Evolutionary conservation across 2,113 vertebrate species (phyloP).

Genomic region (Empidonax traillii): DNA sequence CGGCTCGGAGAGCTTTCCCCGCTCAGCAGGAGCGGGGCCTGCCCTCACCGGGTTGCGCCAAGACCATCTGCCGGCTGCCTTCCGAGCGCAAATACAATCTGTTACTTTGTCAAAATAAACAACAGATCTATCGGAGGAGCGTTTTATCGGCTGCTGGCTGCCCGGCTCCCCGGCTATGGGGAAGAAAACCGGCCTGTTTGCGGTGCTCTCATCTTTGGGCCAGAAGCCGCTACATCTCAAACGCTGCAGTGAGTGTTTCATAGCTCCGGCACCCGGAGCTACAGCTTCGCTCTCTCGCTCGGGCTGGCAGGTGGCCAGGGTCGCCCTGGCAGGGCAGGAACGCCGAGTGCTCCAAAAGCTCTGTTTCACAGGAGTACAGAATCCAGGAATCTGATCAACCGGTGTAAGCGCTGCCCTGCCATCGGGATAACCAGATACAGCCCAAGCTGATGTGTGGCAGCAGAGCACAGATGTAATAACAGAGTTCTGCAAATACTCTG

Average conservation of each 20-base stretch:
- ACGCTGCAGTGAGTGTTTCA: background rate
- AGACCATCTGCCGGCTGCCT: conserved; percentile 52
- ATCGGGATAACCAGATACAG: background rate
- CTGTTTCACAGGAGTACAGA: background rate
- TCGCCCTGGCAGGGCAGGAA: background rate
- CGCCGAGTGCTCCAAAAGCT: background rate
- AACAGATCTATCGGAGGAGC: background rate
- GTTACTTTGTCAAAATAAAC: conserved; percentile 57
- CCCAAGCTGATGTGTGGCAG: background rate
- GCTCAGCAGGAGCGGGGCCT: background rate
- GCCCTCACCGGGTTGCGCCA: background rate
- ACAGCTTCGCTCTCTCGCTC: fast-evolving
- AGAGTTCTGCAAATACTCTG: background rate
- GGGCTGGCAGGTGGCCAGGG: background rate
- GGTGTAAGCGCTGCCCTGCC: background rate
- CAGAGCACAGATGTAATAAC: background rate
- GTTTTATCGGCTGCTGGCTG: background rate
- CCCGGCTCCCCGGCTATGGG: background rate
- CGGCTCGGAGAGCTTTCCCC: background rate
- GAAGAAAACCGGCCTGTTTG: background rate
- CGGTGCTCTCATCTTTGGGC: background rate
- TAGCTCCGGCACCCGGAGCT: background rate
- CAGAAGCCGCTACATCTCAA: background rate
- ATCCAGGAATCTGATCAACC: background rate
- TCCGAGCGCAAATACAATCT: background rate